These are phyloP conservation scores for Ethmia dodecea DNA, from an alignment of 2,888 invertebrate species.

Conservation along the genomic window DNA sequence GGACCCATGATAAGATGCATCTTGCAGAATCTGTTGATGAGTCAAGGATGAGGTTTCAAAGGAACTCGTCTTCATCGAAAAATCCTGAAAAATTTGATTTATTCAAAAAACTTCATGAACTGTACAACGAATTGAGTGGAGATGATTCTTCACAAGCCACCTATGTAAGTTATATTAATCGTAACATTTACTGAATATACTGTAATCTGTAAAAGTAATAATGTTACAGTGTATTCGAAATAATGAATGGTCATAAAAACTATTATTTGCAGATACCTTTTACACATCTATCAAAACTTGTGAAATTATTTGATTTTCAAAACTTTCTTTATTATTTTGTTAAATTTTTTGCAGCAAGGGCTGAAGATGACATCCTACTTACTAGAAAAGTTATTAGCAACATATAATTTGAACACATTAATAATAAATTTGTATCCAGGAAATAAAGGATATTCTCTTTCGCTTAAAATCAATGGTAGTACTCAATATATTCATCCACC, in stretches of 20 bases:
- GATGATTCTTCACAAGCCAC: constrained; percentile 64
- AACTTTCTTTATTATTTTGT: background rate
- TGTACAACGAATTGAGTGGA: constrained; percentile 66
- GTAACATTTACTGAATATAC: too few relatives aligned
- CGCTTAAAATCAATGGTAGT: constrained; percentile 79
- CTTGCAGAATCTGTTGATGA: constrained; percentile 70
- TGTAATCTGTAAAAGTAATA: too few relatives aligned
- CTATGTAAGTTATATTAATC: constrained; percentile 61
- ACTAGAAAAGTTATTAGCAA: constrained; percentile 89
- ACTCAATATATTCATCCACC: constrained; percentile 61
- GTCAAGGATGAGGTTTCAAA: constrained; percentile 67
- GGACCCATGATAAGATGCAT: constrained; percentile 73
- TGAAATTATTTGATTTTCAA: too few relatives aligned
- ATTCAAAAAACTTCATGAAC: constrained; percentile 70
- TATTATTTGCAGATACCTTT: too few relatives aligned
- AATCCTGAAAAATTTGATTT: constrained; percentile 66
- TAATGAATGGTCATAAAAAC: too few relatives aligned
- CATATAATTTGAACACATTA: constrained; percentile 91
- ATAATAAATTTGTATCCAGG: constrained; percentile 94
- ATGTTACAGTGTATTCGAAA: too few relatives aligned
- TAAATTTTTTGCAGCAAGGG: constrained; percentile 66
- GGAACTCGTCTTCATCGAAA: constrained; percentile 57
- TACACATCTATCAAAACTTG: too few relatives aligned
- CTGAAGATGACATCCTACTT: constrained; percentile 83
- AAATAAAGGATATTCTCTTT: constrained; percentile 92